Evolutionary conservation across 2,888 invertebrate genomes (phyloP).

Genomic region (Oxystoma pomonae): DNA sequence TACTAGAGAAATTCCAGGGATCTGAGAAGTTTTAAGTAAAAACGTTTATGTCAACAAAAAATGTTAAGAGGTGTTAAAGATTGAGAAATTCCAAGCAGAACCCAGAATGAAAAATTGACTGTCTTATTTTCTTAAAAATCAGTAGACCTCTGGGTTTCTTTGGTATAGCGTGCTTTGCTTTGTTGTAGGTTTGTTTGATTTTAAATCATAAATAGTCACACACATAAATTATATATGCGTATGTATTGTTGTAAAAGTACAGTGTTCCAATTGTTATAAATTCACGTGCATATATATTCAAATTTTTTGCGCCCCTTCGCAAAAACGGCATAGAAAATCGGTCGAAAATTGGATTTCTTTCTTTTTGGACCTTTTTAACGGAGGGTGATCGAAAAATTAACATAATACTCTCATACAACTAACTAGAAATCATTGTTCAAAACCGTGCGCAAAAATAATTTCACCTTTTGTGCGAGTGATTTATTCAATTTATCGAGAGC

Average conservation of each 20-base stretch:
- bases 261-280: slow-evolving; percentile 40
- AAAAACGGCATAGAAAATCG: slow-evolving; percentile 28
- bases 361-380: slow-evolving; percentile 27
- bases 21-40: too few species aligned
- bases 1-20: too few species aligned
- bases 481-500: neutral
- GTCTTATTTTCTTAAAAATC: too few species aligned
- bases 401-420: slow-evolving; percentile 26
- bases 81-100: too few species aligned
- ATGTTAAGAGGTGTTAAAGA: too few species aligned
- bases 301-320: slow-evolving; percentile 32
- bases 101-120: too few species aligned
- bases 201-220: slow-evolving; percentile 19
- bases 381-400: slow-evolving; percentile 30
- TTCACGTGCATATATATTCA: slow-evolving; percentile 41
- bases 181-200: too few species aligned
- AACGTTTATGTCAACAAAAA: too few species aligned
- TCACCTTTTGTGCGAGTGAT: slow-evolving; percentile 11
- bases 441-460: slow-evolving; percentile 12
- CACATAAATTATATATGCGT: slow-evolving; percentile 42
- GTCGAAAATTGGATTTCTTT: slow-evolving; percentile 34
- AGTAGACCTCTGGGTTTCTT: too few species aligned
- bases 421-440: slow-evolving; percentile 18
- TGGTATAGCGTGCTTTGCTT: too few species aligned
- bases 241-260: slow-evolving; percentile 41